These are phyloP conservation scores for Myotis yumanensis DNA, from an alignment of 2,113 vertebrate genomes.

Conservation along the genomic window DNA sequence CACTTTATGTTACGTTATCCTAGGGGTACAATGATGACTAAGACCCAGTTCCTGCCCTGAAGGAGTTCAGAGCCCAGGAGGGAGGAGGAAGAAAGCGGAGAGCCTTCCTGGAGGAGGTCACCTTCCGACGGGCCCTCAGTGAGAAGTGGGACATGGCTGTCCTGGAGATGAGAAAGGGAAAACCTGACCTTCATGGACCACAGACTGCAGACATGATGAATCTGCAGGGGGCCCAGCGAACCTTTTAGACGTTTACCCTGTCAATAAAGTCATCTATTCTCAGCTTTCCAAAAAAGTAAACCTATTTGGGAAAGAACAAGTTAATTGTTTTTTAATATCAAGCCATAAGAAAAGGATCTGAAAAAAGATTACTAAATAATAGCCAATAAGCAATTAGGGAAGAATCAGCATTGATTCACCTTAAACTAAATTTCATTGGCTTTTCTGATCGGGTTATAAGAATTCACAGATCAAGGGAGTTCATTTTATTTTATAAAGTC, in stretches of 20 bases:
- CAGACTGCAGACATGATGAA: neutral
- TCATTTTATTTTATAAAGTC: slow-evolving; percentile 13
- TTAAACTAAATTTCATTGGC: slow-evolving; percentile 7
- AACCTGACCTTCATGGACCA: neutral
- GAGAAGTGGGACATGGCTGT: neutral
- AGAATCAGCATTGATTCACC: neutral
- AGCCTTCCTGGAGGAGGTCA: neutral
- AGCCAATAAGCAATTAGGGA: neutral
- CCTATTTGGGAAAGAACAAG: neutral
- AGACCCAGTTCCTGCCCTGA: neutral
- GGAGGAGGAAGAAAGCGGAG: neutral
- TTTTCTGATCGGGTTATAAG: slow-evolving; percentile 30
- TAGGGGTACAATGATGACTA: neutral
- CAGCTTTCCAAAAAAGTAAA: neutral
- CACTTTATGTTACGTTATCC: neutral
- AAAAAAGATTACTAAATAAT: neutral
- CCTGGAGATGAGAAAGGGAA: neutral
- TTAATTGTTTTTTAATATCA: neutral
- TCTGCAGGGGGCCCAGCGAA: neutral
- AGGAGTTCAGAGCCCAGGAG: neutral
- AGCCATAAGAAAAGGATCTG: neutral
- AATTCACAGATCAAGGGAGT: neutral
- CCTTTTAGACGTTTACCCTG: neutral
- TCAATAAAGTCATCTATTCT: neutral
- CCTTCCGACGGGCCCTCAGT: neutral